phyloP scores from a whole-genome alignment of 2,888 invertebrate genomes.

The Hymenopus coronatus region DNA sequence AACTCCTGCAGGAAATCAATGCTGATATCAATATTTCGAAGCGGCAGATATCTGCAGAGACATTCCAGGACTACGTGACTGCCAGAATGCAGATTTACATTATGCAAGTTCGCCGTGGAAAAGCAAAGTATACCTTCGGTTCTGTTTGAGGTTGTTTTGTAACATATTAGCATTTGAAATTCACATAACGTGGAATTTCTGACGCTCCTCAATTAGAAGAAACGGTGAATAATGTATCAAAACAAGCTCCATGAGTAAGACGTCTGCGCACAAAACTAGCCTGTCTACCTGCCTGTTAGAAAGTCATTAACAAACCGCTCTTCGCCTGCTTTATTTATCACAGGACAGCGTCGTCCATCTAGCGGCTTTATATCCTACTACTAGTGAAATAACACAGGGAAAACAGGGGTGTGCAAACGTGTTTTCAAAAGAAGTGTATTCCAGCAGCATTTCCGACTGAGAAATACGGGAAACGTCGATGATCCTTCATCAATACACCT shows the following conservation, averaged over 20 bases:
- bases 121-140: background rate
- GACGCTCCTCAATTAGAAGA: background rate
- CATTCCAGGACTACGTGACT: background rate
- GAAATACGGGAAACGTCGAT: too few relatives aligned
- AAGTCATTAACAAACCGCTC: background rate
- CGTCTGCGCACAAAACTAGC: background rate
- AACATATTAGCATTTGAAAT: background rate
- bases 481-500: too few relatives aligned
- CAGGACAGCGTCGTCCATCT: background rate
- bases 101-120: background rate
- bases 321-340: background rate
- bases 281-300: background rate
- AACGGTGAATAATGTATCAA: background rate
- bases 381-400: background rate
- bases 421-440: too few relatives aligned
- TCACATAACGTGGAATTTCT: background rate
- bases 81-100: background rate
- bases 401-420: background rate
- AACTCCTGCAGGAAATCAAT: background rate
- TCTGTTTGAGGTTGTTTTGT: background rate
- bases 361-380: background rate
- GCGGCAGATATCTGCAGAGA: background rate
- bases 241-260: background rate
- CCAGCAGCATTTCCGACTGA: too few relatives aligned
- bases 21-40: background rate